Conservation (phyloP, 2,113 vertebrate genomes). For the Cariama cristata region DNA sequence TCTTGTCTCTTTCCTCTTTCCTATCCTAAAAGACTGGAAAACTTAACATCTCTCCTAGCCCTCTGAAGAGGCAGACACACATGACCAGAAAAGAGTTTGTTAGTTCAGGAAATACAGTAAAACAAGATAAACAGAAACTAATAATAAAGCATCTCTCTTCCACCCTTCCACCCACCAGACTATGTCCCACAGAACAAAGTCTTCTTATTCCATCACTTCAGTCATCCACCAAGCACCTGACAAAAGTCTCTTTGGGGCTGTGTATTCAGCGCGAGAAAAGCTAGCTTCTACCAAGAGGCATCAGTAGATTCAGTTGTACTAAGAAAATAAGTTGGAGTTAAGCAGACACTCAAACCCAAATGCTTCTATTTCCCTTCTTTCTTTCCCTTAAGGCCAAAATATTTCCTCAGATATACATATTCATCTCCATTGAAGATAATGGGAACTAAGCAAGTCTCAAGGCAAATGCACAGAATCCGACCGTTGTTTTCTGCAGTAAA, state of each 20-base stretch:
- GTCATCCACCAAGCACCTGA: background rate
- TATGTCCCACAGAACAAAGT: background rate
- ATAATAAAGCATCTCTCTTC: background rate
- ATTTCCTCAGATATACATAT: background rate
- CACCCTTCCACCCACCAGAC: background rate
- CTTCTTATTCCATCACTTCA: background rate
- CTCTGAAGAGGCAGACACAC: background rate
- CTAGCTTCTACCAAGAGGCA: background rate
- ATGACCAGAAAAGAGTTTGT: background rate
- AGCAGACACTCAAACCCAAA: background rate
- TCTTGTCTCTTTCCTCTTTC: background rate
- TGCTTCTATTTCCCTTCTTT: background rate
- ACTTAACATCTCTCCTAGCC: background rate
- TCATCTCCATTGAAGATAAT: background rate
- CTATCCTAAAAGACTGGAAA: background rate
- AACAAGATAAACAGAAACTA: background rate
- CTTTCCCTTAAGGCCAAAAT: background rate
- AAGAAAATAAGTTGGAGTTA: background rate
- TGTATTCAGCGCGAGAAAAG: background rate
- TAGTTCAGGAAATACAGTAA: background rate
- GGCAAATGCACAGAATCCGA: background rate
- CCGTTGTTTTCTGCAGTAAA: constrained; percentile 29
- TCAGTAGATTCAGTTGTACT: background rate
- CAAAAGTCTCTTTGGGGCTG: background rate
- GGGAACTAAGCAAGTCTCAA: background rate